A percentile compares a stretch with the other conserved stretches of the same genome.
phyloP scores from a whole-genome alignment of 2,113 vertebrate species.

The Strix aluco region DNA sequence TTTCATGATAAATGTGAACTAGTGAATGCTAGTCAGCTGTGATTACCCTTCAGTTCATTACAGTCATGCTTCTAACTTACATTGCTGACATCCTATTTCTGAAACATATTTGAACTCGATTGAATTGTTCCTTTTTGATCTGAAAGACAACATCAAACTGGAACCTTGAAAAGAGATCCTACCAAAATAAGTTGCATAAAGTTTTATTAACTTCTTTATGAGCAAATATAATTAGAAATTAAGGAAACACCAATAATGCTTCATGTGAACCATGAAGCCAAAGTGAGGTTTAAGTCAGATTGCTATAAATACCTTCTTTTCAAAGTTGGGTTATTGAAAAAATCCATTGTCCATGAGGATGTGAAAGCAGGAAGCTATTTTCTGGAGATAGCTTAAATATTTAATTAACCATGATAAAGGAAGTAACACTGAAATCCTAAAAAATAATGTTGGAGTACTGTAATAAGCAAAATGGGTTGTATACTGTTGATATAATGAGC shows the following conservation, averaged over 20 bases:
- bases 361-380: neutral
- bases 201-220: neutral
- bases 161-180: neutral
- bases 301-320: neutral
- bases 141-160: neutral
- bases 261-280: too few relatives aligned
- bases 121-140: neutral
- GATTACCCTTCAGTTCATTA: slow-evolving; percentile 12
- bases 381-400: neutral
- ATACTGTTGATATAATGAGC: neutral
- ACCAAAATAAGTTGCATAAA: neutral
- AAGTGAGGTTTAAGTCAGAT: neutral
- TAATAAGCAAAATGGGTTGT: neutral
- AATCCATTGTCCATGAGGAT: neutral
- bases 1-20: slow-evolving; percentile 3
- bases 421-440: neutral
- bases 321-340: neutral
- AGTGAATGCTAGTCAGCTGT: slow-evolving; percentile 1
- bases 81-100: neutral
- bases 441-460: neutral
- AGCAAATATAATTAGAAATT: neutral
- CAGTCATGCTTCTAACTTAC: neutral
- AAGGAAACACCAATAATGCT: neutral
- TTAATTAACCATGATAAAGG: neutral
- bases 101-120: neutral